These are phyloP conservation scores for Poeciliopsis retropinna DNA, from an alignment of 2,113 vertebrate genomes.

Conservation along the genomic window DNA sequence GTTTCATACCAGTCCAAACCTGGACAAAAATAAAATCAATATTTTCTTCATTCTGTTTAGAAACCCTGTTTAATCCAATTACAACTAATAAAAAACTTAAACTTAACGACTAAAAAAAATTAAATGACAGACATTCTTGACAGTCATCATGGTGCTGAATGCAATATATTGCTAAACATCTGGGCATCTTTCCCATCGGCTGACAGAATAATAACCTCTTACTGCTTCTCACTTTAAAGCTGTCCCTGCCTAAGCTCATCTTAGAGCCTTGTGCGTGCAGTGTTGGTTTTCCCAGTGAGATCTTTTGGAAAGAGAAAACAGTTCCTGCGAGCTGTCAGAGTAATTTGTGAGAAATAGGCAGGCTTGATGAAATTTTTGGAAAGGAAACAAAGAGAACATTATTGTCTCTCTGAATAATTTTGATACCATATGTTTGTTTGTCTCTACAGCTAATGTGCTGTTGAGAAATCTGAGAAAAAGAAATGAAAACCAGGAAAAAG, in stretches of 20 bases:
- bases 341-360: constrained; percentile 55
- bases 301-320: constrained; percentile 30
- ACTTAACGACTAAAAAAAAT: constrained; percentile 12
- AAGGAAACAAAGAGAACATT: constrained; percentile 51
- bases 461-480: constrained; percentile 65
- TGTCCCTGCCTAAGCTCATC: constrained; percentile 51
- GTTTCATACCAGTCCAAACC: neutral
- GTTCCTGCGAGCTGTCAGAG: constrained; percentile 45
- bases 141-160: constrained; percentile 43
- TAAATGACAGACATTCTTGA: constrained; percentile 19
- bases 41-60: neutral
- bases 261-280: constrained; percentile 36
- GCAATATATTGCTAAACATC: constrained; percentile 54
- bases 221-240: constrained; percentile 64
- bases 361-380: constrained; percentile 52
- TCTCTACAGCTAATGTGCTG: constrained; percentile 44
- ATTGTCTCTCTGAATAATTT: constrained; percentile 74
- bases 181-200: constrained; percentile 50
- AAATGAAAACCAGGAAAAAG: constrained; percentile 61
- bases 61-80: neutral
- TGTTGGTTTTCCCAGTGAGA: constrained; percentile 31
- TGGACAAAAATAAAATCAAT: neutral
- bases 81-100: constrained; percentile 19
- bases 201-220: constrained; percentile 60
- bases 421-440: constrained; percentile 65